phyloP scores from a whole-genome alignment of 2,113 vertebrate genomes.

The Anolis carolinensis region DNA sequence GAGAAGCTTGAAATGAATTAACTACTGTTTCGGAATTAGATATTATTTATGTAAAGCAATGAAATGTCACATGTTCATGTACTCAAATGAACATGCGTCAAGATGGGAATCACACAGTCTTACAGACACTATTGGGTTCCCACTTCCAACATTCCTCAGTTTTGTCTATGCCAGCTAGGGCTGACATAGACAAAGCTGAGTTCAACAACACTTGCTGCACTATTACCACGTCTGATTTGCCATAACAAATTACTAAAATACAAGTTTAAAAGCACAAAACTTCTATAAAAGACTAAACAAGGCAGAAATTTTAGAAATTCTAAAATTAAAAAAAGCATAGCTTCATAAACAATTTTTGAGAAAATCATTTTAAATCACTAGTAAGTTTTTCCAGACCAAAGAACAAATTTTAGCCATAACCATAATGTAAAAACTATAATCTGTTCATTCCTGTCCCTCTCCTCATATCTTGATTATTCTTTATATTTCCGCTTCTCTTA shows the following conservation, averaged over 20 bases:
- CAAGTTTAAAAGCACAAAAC: background rate
- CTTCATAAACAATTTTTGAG: background rate
- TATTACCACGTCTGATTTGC: background rate
- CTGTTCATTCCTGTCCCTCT: background rate
- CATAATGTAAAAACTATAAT: background rate
- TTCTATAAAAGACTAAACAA: background rate
- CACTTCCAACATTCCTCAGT: too few relatives aligned
- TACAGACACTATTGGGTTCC: too few relatives aligned
- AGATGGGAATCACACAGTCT: too few relatives aligned
- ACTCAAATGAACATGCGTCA: background rate
- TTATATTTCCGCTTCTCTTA: background rate
- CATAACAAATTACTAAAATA: background rate
- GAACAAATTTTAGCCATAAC: background rate
- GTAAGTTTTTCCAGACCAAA: background rate
- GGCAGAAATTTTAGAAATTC: background rate
- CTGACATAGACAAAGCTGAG: background rate
- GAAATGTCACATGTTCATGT: background rate
- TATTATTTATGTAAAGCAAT: background rate
- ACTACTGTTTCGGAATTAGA: background rate
- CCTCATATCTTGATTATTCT: background rate
- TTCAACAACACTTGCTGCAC: too few relatives aligned
- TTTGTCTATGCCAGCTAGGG: background rate
- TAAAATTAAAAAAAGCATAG: background rate
- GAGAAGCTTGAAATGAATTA: background rate
- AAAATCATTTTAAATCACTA: background rate